Evolutionary conservation across 2,888 invertebrate genomes (phyloP).

Genomic region (Gymnosoma rotundatum): DNA sequence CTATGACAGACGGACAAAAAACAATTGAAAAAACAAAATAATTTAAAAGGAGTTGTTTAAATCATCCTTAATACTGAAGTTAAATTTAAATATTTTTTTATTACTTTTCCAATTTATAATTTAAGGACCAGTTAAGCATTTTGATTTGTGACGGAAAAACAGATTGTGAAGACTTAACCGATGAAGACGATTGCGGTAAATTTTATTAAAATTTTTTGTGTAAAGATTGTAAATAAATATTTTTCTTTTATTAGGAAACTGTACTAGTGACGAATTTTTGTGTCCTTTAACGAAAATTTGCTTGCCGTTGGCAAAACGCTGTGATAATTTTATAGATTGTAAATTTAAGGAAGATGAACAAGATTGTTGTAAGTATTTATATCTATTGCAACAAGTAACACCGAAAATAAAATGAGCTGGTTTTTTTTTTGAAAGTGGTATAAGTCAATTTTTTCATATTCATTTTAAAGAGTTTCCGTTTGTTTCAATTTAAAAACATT

Average conservation of each 20-base stretch:
- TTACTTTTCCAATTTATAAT: background rate
- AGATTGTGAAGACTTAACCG: conserved; percentile 89
- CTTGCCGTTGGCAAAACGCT: conserved; percentile 84
- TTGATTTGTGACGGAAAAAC: conserved; percentile 89
- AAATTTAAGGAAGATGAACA: conserved; percentile 88
- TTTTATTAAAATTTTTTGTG: background rate
- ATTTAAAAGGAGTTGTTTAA: too few species aligned
- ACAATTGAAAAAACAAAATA: too few species aligned
- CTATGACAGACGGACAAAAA: too few species aligned
- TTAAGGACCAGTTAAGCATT: conserved; percentile 80
- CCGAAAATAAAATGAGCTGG: background rate
- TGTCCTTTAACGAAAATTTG: conserved; percentile 87
- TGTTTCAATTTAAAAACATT: too few species aligned
- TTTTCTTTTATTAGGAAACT: conserved; percentile 83
- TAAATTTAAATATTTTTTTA: background rate
- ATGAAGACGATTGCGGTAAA: conserved; percentile 89
- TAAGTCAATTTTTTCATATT: too few species aligned
- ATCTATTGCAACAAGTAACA: background rate
- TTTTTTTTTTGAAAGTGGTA: too few species aligned
- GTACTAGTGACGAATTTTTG: conserved; percentile 84
- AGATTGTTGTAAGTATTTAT: conserved; percentile 87
- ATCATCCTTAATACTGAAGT: too few species aligned
- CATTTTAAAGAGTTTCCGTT: too few species aligned
- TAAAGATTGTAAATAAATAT: background rate
- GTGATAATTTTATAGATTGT: conserved; percentile 87